Conservation (phyloP, 2,113 vertebrate species). For the Anhinga rufa region DNA sequence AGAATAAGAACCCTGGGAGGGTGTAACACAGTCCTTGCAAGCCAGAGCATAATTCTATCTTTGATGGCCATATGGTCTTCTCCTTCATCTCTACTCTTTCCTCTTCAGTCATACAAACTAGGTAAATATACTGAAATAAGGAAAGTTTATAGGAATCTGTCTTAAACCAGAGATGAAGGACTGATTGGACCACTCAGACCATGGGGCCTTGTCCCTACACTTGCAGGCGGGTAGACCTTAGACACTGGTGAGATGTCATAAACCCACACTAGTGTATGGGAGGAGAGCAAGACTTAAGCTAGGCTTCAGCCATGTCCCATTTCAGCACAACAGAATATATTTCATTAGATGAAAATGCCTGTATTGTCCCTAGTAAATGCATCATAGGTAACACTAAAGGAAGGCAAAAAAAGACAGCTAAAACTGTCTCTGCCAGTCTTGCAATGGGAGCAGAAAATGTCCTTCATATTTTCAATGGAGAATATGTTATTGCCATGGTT, state of each 20-base stretch:
- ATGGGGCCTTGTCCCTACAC: background rate
- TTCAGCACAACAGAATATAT: background rate
- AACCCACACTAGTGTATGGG: fast-evolving
- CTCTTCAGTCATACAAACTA: background rate
- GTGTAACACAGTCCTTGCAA: background rate
- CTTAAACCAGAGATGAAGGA: background rate
- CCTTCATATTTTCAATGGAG: background rate
- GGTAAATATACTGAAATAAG: background rate
- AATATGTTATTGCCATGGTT: no score
- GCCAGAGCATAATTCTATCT: background rate
- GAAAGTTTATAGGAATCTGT: background rate
- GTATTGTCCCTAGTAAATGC: background rate
- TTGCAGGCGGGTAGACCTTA: background rate
- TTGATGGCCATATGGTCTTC: background rate
- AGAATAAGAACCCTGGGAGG: background rate
- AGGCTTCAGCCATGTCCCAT: background rate
- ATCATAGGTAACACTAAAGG: background rate
- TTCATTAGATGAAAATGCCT: background rate
- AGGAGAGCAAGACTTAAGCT: background rate
- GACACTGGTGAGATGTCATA: background rate
- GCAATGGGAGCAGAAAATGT: background rate
- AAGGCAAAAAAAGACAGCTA: background rate
- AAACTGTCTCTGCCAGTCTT: background rate
- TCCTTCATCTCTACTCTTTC: background rate
- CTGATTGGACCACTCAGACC: background rate